Evolutionary conservation across 1,140 invertebrate species (phyloP).

Genomic region (Cyclina sinensis): DNA sequence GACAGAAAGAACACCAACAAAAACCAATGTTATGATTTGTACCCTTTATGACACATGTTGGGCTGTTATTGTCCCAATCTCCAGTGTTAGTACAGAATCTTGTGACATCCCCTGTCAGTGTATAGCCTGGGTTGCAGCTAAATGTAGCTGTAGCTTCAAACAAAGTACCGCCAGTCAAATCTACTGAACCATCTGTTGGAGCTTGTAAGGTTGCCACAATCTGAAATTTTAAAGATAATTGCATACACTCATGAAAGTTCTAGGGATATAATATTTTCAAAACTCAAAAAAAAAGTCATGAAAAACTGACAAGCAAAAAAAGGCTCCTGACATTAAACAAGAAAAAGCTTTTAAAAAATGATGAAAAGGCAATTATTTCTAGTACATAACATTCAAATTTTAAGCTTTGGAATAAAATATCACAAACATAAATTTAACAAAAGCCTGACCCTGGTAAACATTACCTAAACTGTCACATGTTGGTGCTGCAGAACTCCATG

Average conservation of each 20-base stretch:
- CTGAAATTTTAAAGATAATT: constrained; percentile 2
- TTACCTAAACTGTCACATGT: constrained; percentile 51
- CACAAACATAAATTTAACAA: no score
- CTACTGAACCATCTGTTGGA: constrained; percentile 21
- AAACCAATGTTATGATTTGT: neutral
- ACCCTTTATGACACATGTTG: constrained; percentile 59
- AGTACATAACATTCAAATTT: no score
- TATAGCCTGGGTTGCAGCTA: constrained; percentile 40
- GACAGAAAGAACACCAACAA: no score
- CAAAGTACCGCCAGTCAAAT: neutral
- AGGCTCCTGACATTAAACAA: no score
- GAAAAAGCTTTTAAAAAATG: no score
- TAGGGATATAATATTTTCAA: no score
- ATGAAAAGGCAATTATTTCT: no score
- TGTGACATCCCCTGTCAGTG: constrained; percentile 12
- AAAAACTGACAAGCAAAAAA: no score
- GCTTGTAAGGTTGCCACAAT: constrained; percentile 35
- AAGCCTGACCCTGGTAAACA: no score
- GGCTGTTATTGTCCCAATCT: constrained; percentile 36
- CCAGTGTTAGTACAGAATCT: constrained; percentile 19
- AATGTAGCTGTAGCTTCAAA: constrained; percentile 37
- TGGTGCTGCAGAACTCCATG: constrained; percentile 36
- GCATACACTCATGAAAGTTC: neutral
- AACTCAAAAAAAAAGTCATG: no score
- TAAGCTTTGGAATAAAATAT: no score